A percentile compares a stretch with the other conserved stretches of the same genome.
Evolutionary conservation across 2,797 vertebrate genomes (phyloP).

Genomic region (Linurgus olivaceus): DNA sequence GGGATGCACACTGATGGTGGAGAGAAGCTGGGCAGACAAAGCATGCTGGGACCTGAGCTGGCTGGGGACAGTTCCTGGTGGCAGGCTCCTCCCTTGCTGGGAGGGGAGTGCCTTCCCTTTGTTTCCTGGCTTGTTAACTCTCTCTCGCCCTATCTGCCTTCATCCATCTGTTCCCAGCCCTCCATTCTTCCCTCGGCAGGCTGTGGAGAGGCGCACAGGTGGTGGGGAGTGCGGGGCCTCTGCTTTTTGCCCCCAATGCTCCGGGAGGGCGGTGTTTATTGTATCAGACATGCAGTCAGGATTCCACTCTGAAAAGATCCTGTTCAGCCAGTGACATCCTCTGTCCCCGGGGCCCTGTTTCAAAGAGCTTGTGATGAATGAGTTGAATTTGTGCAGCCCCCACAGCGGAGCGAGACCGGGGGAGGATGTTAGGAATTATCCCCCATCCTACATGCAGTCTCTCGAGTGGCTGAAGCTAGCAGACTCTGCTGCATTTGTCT

Average conservation of each 20-base stretch:
- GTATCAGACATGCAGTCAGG: background rate
- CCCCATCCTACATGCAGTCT: slow-evolving; percentile 36
- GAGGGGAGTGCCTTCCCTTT: slow-evolving; percentile 64
- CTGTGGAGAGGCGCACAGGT: background rate
- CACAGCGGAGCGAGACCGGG: slow-evolving; percentile 43
- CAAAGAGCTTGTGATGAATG: slow-evolving; percentile 55
- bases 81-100: slow-evolving; percentile 59
- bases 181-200: background rate
- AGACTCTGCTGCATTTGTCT: slow-evolving; percentile 23
- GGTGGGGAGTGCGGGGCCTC: background rate
- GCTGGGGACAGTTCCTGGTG: slow-evolving; percentile 61
- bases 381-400: slow-evolving; percentile 55
- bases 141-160: slow-evolving; percentile 59
- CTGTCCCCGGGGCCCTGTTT: background rate
- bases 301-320: background rate
- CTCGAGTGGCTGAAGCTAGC: slow-evolving; percentile 42
- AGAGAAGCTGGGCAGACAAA: slow-evolving; percentile 38
- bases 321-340: slow-evolving; percentile 40
- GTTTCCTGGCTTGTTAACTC: slow-evolving; percentile 70
- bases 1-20: background rate
- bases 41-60: slow-evolving; percentile 58
- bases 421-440: slow-evolving; percentile 62
- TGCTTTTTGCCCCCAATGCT: background rate
- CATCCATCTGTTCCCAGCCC: slow-evolving; percentile 59
- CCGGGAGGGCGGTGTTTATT: background rate